A percentile compares a stretch with the other conserved stretches of the same genome.
These are phyloP conservation scores for Pitangus sulphuratus DNA, from an alignment of 2,797 vertebrate genomes.

Conservation along the genomic window DNA sequence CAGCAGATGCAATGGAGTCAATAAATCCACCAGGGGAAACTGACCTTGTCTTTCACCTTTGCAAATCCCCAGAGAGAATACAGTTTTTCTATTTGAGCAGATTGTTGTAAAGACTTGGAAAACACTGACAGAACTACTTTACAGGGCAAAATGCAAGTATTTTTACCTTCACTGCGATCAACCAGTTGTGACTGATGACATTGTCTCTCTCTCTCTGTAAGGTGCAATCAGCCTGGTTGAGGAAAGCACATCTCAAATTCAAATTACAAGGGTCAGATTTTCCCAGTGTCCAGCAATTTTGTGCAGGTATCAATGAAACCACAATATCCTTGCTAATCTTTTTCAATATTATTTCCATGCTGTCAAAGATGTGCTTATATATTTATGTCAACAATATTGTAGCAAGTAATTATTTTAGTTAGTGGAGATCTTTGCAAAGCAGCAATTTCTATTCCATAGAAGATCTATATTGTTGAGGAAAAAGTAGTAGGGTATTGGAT, in stretches of 20 bases:
- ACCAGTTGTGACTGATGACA: accelerated
- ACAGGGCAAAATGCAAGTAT: background rate
- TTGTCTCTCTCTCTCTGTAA: background rate
- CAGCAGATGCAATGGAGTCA: background rate
- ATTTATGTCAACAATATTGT: background rate
- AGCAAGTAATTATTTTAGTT: background rate
- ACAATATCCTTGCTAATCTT: background rate
- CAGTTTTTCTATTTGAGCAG: background rate
- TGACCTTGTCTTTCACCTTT: background rate
- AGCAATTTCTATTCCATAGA: background rate
- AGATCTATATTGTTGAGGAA: background rate
- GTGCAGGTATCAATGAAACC: background rate
- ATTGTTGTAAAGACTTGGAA: background rate
- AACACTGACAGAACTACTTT: background rate
- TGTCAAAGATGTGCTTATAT: background rate
- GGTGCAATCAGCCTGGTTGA: background rate
- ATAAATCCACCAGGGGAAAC: background rate
- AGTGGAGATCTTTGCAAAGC: background rate
- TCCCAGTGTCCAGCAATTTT: background rate
- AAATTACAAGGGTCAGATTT: background rate
- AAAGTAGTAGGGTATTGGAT: background rate
- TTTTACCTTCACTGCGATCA: background rate
- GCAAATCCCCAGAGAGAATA: background rate
- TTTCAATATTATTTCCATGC: background rate
- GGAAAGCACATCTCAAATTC: background rate